Evolutionary conservation across 2,113 vertebrate species (phyloP).

Genomic region (Rhinopomastus cyanomelas): DNA sequence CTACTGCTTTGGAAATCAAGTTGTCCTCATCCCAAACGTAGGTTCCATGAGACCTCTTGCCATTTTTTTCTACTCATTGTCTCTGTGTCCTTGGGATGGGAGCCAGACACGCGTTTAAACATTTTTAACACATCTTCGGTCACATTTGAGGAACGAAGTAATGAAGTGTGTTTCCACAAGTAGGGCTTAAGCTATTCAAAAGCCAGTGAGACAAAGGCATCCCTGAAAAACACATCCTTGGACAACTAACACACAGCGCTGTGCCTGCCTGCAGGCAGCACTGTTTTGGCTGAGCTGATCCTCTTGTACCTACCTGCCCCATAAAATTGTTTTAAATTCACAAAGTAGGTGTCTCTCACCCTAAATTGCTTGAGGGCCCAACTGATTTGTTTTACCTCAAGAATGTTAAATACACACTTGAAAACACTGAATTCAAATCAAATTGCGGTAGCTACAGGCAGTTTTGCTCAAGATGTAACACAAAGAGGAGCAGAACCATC

Average conservation of each 20-base stretch:
- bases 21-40: not conserved
- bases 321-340: constrained; percentile 3
- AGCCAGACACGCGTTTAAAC: not conserved
- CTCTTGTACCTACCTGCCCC: not conserved
- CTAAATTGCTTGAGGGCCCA: not conserved
- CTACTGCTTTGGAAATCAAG: not conserved
- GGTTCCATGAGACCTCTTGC: not conserved
- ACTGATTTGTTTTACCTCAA: not conserved
- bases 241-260: not conserved
- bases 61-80: not conserved
- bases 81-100: not conserved
- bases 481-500: not conserved
- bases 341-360: not conserved
- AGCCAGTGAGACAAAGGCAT: not conserved
- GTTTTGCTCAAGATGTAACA: not conserved
- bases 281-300: not conserved
- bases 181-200: not conserved
- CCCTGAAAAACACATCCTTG: not conserved
- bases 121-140: not conserved
- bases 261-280: not conserved
- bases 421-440: not conserved
- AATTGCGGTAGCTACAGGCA: not conserved
- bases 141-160: not conserved
- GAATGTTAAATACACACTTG: not conserved
- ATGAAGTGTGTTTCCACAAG: not conserved